Evolutionary conservation across 2,797 vertebrate species (phyloP), one percentile per base, ranked within the genome.

Genomic region (Echeneis naucrates): DNA sequence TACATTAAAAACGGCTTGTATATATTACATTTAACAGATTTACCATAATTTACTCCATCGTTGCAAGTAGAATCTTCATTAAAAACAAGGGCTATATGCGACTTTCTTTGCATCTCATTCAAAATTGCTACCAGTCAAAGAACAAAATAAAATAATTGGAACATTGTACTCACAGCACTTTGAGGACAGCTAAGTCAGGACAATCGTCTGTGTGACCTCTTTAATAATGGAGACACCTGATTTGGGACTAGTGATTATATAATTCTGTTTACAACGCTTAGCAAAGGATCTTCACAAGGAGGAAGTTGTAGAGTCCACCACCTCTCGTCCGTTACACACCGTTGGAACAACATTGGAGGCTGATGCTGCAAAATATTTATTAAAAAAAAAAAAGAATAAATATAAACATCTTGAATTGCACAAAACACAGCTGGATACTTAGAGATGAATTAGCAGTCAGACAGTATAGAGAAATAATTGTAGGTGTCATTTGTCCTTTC

Each of bases 241-340:
- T 84, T 89, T 79, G 84, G 85, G 82, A 93, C 89, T 88, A 90
- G 82, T 87, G 85, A 78, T 93, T 92, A 92, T 87, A 92, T 86
- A 84, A 87, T 77, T 88, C 75, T 86, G 85, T 92, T 84, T 91
- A 90, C 86, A 87, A 83, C 47, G 80, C 61, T 84, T 77, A 75
- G 75, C 74, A 64, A n/a, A 57, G 77, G 71, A 67, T 87, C 68
- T 91, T 98, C 95, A 99, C 92, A 99, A 95, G 26, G 98, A 99
- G 0, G 98, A 99, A 0, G 98, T 99, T 0, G 97, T 99, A 27
- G 98, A 99, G 87, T 99, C 98, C 79, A 99, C 96, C 78, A 99
- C 97, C 87, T 99, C 98, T 0, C 96, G 95, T 16, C 98, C 98
- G 0, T 99, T 99, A 84, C 98, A 99, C 80, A 99, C 97, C 0